phyloP scores from a whole-genome alignment of 1,140 invertebrate species.

The Drosophila kurseongensis region DNA sequence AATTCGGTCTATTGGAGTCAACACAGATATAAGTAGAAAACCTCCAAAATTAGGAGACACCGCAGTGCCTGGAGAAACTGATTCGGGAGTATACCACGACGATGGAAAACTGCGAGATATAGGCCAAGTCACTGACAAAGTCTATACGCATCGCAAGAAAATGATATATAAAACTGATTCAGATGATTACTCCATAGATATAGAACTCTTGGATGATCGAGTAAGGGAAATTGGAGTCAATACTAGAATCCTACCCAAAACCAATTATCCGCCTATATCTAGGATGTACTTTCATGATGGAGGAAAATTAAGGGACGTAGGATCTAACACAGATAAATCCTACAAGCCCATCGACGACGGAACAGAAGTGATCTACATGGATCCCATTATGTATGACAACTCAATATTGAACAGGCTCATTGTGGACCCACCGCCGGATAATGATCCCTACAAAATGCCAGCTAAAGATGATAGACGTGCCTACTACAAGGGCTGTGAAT shows the following conservation, averaged over 20 bases:
- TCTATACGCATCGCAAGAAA: background rate
- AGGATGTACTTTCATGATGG: background rate
- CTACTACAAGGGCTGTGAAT: slow-evolving; percentile 36
- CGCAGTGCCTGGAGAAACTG: background rate
- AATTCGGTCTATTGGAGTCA: background rate
- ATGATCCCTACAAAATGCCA: background rate
- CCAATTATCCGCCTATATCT: background rate
- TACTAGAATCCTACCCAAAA: slow-evolving; percentile 1
- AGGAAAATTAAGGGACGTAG: slow-evolving; percentile 4
- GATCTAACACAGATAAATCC: background rate
- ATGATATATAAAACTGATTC: background rate
- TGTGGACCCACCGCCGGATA: background rate
- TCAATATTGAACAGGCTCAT: background rate
- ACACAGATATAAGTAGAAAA: slow-evolving; percentile 17
- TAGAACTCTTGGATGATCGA: background rate
- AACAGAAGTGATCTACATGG: background rate
- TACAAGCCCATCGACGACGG: slow-evolving; percentile 4
- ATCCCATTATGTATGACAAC: background rate
- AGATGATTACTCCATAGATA: background rate
- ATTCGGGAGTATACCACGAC: background rate
- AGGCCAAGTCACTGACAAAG: background rate
- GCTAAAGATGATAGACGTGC: background rate
- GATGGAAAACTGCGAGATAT: background rate
- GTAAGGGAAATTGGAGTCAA: slow-evolving; percentile 24
- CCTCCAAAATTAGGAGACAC: background rate